Base-by-base conservation (phyloP, 2,113 vertebrate species). In the Neoarius graeffei region DNA sequence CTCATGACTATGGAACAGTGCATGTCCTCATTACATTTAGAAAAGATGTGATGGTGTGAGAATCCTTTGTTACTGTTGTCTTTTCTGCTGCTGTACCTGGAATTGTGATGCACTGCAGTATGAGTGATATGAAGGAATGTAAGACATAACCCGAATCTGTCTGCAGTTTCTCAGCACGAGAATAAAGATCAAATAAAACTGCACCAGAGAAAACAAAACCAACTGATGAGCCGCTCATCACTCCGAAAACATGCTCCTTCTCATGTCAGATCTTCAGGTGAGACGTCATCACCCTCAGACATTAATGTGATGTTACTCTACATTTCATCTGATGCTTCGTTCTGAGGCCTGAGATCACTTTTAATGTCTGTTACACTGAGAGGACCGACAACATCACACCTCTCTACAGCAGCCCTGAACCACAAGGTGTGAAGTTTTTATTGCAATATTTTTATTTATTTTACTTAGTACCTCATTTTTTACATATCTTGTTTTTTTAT, bases 121-220 rank as follows among this genome's bases (percentile, higher is more conserved):
- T 13, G 8, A 76, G 20, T 20, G 69, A 73, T 42, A 73, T 17
- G 19, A 48, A 74, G 8, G 73, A 9, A 6, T 13, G 13, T 20
- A 23, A 50, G 42, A 23, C 73, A 10, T 10, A 4, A 4, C 7
- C n/a, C 50, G 54, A 11, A n/a, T 11, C 1, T 50, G 6, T 79
- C 74, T 79, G 50, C 74, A 54, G 0, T 77, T 23, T 77, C 48
- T 77, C 20, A 77, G 52, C 48, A 50, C 0, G 1, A 54, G 50
- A 79, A 54, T 79, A 79, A 79, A 79, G 50, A n/a, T 79, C 23
- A 79, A 79, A 79, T 54, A n/a, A n/a, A 79, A n/a, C 23, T n/a
- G 13, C 23, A 79, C 0, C 50, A 14, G 23, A n/a, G 74, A 54
- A 79, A 79, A 54, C 4, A 0, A 42, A 76, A 76, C 8, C 15